Evolutionary conservation across 1,140 invertebrate species (phyloP).

Genomic region (Trachymyrmex septentrionalis): DNA sequence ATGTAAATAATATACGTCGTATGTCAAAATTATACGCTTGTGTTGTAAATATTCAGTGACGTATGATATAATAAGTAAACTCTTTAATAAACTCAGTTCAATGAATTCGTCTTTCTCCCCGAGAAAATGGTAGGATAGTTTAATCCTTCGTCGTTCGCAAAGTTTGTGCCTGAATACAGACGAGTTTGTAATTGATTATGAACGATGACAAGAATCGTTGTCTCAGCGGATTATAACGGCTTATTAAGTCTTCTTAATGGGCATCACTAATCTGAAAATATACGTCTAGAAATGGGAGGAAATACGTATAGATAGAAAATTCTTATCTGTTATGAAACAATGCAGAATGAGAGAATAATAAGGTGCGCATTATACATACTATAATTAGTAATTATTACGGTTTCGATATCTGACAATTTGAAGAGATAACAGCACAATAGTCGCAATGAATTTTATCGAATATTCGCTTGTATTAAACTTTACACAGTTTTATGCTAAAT

Average conservation of each 20-base stretch:
- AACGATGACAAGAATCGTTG: conserved; percentile 52
- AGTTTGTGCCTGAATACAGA: conserved; percentile 49
- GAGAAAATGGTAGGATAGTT: conserved; percentile 26
- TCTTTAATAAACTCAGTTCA: conserved; percentile 30
- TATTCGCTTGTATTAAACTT: conserved; percentile 22
- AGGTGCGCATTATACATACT: background rate
- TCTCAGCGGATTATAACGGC: conserved; percentile 21
- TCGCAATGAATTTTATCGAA: conserved; percentile 15
- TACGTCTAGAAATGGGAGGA: conserved; percentile 3
- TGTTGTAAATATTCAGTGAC: background rate
- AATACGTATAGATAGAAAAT: background rate
- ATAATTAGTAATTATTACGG: conserved; percentile 32
- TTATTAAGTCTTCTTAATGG: conserved; percentile 44
- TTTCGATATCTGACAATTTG: conserved; percentile 29
- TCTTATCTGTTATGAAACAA: background rate
- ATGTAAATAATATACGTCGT: background rate
- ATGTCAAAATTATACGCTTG: background rate
- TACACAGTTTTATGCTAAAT: conserved; percentile 6
- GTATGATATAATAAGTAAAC: conserved; percentile 7
- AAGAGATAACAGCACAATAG: background rate
- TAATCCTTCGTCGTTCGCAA: conserved; percentile 29
- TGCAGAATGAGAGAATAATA: background rate
- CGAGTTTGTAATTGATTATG: conserved; percentile 55
- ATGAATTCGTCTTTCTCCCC: conserved; percentile 20
- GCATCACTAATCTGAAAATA: conserved; percentile 32